Conservation (phyloP, 53 echinoderm and acorn worm genomes). For the Antedon mediterranea region DNA sequence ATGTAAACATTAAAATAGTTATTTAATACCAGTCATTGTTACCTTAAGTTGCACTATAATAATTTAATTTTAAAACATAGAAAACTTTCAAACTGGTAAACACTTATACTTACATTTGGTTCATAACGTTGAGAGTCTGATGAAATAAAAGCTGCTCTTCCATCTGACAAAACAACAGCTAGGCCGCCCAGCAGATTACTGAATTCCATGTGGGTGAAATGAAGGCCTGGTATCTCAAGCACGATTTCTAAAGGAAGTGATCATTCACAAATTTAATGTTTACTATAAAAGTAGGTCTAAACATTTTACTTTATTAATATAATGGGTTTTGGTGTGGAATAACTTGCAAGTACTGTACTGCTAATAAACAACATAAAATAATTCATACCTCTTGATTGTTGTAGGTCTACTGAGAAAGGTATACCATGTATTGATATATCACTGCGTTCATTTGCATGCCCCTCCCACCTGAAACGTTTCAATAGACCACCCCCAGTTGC, state of each 20-base stretch:
- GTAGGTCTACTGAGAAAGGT: constrained; percentile 86
- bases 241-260: constrained; percentile 40
- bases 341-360: no score
- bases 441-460: constrained; percentile 39
- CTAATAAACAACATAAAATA: no score
- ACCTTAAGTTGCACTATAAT: no score
- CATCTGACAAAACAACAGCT: constrained; percentile 78
- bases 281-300: no score
- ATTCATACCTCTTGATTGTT: constrained; percentile 92
- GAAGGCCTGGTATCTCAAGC: constrained; percentile 57
- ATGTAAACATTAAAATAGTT: no score
- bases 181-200: constrained; percentile 62
- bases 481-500: constrained; percentile 64
- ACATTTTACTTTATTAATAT: no score
- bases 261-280: not conserved
- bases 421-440: constrained; percentile 71
- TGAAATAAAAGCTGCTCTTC: constrained; percentile 80
- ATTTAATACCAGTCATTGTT: no score
- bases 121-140: constrained; percentile 70
- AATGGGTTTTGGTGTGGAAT: no score
- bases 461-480: constrained; percentile 80
- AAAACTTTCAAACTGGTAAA: no score
- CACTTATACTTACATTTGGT: constrained; percentile 74
- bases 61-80: no score
- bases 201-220: constrained; percentile 72